phyloP scores from a whole-genome alignment of 1,140 invertebrate genomes.

The Eumeta japonica region DNA sequence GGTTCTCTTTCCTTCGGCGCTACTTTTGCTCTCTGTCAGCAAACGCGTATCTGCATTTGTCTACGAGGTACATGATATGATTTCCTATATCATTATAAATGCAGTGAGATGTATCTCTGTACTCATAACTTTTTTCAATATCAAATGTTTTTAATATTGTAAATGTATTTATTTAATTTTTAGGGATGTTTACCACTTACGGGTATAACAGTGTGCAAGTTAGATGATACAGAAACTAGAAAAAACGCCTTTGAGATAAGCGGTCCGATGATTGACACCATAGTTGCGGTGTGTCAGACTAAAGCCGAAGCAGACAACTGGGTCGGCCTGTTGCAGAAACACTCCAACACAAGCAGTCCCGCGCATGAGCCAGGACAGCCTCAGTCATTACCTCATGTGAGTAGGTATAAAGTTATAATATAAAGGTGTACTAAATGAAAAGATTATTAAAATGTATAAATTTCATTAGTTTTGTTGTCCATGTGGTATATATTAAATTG shows the following conservation, averaged over 20 bases:
- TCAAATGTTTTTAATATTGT: background rate
- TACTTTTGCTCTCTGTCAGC: conserved; percentile 89
- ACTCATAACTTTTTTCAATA: background rate
- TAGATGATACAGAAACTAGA: conserved; percentile 76
- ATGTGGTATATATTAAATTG: conserved; percentile 17
- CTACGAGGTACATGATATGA: conserved; percentile 75
- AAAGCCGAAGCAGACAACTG: conserved; percentile 82
- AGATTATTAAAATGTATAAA: too few species aligned
- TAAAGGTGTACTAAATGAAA: too few species aligned
- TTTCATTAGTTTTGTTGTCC: conserved; percentile 8
- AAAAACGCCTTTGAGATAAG: conserved; percentile 92
- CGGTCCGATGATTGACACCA: conserved; percentile 87
- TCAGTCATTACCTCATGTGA: conserved; percentile 53
- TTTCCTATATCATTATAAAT: conserved; percentile 4
- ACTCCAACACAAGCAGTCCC: conserved; percentile 50
- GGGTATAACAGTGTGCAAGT: conserved; percentile 73
- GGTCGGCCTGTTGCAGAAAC: conserved; percentile 78
- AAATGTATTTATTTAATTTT: conserved; percentile 16
- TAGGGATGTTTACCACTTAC: conserved; percentile 88
- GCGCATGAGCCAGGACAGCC: conserved; percentile 43
- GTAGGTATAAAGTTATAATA: conserved; percentile 12
- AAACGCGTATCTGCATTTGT: conserved; percentile 91
- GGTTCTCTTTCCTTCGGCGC: conserved; percentile 83
- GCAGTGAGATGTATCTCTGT: background rate
- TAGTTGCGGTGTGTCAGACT: conserved; percentile 82